A percentile compares a stretch with the other conserved stretches of the same genome.
Conservation (phyloP, 2,888 invertebrate genomes). For the Adelphocoris suturalis region DNA sequence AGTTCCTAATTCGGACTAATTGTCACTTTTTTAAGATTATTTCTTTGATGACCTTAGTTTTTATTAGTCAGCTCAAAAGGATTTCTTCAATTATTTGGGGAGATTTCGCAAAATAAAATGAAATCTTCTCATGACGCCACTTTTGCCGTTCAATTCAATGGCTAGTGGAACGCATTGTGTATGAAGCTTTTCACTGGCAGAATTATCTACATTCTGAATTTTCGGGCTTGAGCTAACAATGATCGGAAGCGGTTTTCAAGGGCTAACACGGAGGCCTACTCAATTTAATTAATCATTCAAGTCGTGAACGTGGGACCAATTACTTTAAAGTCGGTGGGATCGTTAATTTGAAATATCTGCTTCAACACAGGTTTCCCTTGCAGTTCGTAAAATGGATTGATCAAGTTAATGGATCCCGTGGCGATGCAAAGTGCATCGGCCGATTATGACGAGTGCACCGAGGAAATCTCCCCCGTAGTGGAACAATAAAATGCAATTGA, state of each 20-base stretch:
- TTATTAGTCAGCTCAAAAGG: too few species aligned
- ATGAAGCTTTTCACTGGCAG: too few species aligned
- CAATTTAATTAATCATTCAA: conserved; percentile 31
- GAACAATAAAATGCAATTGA: conserved; percentile 61
- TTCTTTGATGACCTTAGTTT: too few species aligned
- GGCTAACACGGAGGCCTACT: conserved; percentile 3
- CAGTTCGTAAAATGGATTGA: conserved; percentile 55
- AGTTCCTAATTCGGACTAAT: too few species aligned
- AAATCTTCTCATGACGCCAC: too few species aligned
- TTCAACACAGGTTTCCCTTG: conserved; percentile 19
- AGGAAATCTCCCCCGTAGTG: background rate
- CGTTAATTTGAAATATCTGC: conserved; percentile 60
- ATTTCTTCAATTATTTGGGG: too few species aligned
- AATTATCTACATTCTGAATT: background rate
- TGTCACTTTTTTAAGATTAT: too few species aligned
- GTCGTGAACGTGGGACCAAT: conserved; percentile 37
- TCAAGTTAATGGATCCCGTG: conserved; percentile 60
- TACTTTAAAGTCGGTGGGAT: conserved; percentile 38
- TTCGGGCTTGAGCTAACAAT: background rate
- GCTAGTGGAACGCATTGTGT: too few species aligned
- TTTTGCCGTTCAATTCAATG: too few species aligned
- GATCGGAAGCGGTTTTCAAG: background rate
- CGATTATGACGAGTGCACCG: conserved; percentile 68
- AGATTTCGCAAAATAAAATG: too few species aligned
- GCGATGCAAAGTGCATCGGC: conserved; percentile 51